Conservation (phyloP, 2,888 invertebrate genomes). For the Heteromyza rotundicornis region DNA sequence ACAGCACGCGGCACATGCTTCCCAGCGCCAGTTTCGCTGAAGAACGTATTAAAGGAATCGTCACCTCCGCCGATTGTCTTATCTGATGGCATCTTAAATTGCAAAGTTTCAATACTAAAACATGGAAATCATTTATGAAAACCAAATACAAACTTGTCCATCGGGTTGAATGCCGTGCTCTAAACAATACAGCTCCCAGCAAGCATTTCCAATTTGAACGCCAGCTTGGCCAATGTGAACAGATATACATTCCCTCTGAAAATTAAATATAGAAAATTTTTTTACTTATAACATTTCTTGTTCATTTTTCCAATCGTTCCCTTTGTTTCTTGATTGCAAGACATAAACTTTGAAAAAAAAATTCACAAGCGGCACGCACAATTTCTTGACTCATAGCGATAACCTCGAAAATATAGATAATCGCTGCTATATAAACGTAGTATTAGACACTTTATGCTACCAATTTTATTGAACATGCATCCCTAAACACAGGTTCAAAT, state of each 20-base stretch:
- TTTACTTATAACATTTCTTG: constrained; percentile 3
- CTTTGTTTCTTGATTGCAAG: too few species aligned
- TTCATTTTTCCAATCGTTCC: too few species aligned
- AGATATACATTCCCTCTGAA: constrained; percentile 84
- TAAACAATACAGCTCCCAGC: constrained; percentile 85
- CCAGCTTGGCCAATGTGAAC: constrained; percentile 88
- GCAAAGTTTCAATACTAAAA: background rate
- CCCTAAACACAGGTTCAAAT: too few species aligned
- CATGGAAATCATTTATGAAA: too few species aligned
- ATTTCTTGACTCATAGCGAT: too few species aligned
- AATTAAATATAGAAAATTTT: constrained; percentile 13
- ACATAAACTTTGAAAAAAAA: too few species aligned
- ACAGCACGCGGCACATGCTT: constrained; percentile 89
- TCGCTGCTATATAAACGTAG: too few species aligned
- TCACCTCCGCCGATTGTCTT: constrained; percentile 76
- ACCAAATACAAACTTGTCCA: constrained; percentile 66
- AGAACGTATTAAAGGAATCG: constrained; percentile 80
- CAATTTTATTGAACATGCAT: too few species aligned
- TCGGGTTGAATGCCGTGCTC: constrained; percentile 86
- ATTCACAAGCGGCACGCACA: too few species aligned
- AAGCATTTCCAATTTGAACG: constrained; percentile 86
- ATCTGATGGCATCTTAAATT: constrained; percentile 76
- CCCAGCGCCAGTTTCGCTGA: constrained; percentile 74
- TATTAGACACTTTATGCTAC: too few species aligned
- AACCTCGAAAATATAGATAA: too few species aligned